These are phyloP conservation scores for Xestia xanthographa DNA, from an alignment of 2,888 invertebrate genomes.

Conservation along the genomic window DNA sequence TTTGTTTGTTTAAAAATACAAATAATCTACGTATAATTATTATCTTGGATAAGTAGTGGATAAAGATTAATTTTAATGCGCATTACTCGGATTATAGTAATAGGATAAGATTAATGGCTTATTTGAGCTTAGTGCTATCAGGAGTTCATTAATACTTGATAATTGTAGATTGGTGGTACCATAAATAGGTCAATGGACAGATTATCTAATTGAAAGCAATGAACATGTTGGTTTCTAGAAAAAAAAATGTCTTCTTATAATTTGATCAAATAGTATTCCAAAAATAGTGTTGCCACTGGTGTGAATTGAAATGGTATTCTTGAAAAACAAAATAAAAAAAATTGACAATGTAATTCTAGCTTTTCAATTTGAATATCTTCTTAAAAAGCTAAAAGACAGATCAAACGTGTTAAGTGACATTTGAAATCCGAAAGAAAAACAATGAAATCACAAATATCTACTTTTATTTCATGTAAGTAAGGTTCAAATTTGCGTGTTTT, in stretches of 20 bases:
- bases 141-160: slow-evolving; percentile 20
- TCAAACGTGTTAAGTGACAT: slow-evolving; percentile 47
- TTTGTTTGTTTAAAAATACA: not conserved
- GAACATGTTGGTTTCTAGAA: not conserved
- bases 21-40: slow-evolving; percentile 1
- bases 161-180: not conserved
- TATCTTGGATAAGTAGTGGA: slow-evolving; percentile 17
- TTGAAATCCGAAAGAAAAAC: slow-evolving; percentile 46
- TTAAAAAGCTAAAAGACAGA: slow-evolving; percentile 38
- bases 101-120: slow-evolving; percentile 30
- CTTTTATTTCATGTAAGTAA: not conserved
- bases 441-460: not conserved
- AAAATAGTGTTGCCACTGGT: not conserved
- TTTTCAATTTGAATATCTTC: slow-evolving; percentile 9
- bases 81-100: slow-evolving; percentile 36
- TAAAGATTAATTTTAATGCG: slow-evolving; percentile 48
- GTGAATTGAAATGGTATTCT: slow-evolving; percentile 16
- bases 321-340: slow-evolving; percentile 7
- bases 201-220: not conserved
- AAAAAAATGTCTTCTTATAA: not conserved
- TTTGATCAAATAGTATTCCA: not conserved
- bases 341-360: slow-evolving; percentile 5
- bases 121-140: slow-evolving; percentile 12
- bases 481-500: slow-evolving; percentile 33
- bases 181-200: slow-evolving; percentile 1